Evolutionary conservation across 2,113 vertebrate species (phyloP), one percentile per base, ranked within the genome.

Genomic region (Puma concolor): DNA sequence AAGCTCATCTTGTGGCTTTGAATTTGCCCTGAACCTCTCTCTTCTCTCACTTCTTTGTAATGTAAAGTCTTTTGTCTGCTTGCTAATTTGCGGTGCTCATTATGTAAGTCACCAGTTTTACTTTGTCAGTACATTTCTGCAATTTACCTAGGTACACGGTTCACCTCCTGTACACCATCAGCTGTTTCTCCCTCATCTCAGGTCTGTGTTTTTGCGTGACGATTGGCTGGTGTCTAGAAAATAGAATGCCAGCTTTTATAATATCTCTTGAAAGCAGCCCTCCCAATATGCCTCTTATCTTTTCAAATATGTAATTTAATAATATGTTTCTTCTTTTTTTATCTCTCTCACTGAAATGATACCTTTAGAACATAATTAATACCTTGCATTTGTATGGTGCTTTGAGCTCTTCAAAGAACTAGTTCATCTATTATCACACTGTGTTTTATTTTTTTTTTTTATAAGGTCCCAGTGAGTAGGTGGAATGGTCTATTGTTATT

Each of bases 311-410:
- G 60, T 94, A 96, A 97, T 96, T 98, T 95, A 97, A 97, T 98
- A 96, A 93, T 93, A 72, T 84, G 66, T 82, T 95, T 52, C 91
- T 91, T 97, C 36, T 57, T 96, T 96, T 98, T 98, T 91, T n/a
- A 86, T 95, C 69, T 92, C 31, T 71, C 54, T 91, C 29, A 80
- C 38, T 50, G 84, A 96, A 98, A 97, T 91, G 91, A 85, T 96
- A 96, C 81, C 89, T 96, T 96, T 95, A 94, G 97, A 98, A 94
- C 71, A 92, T 96, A 98, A 94, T 97, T 96, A 98, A 91, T 91
- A 76, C 41, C 60, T 94, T 94, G 71, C 48, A 89, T 95, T 91
- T 86, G 52, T 91, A 87, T 0, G 33, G 71, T 38, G 52, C 84
- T 92, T 91, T 85, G 36, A 84, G 67, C 63, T 88, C 80, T 95